Evolutionary conservation across 2,113 vertebrate species (phyloP), one percentile per base, ranked within the genome.

Genomic region (Hydropotes inermis): DNA sequence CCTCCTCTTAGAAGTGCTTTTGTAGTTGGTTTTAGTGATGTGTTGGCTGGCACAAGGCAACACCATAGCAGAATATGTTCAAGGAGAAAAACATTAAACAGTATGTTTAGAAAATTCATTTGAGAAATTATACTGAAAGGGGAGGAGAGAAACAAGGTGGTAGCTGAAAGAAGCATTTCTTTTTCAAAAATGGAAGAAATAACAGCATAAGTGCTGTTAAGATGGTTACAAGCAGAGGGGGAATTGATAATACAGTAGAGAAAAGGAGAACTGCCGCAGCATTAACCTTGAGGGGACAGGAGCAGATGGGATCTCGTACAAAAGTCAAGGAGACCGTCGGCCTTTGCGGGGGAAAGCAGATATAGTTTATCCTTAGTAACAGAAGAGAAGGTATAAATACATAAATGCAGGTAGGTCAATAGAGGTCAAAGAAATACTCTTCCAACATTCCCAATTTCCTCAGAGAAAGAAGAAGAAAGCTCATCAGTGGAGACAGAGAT

Each of bases 381-480:
- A 89, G 33, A 74, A 85, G n/a, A 79, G 39, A 87, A 94, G 15
- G 16, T 61, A 0, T 33, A 19, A 28, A 91, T 27, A 33, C 54
- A 86, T 2, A 67, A 43, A 94, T 70, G 25, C 28, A 89, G 28
- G 76, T 1, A 91, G 45, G 12, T 61, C 14, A 91, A 95, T 0
- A 91, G 50, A 84, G 58, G 61, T 76, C 60, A 89, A 25, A 16
- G 52, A 95, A 93, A 93, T 87, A 89, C 64, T 85, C 58, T 96
- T 94, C 45, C 14, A 84, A 86, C 33, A 64, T 64, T 47, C 30
- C 61, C 21, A 79, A 67, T 81, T 88, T 96, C 58, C 52, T 90
- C 47, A 94, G 33, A 93, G 57, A 87, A 92, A 91, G 0, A 70
- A 14, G 36, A 25, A 91, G 36, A 52, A 78, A 55, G 39, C 79